Evolutionary conservation across 1,140 invertebrate species (phyloP).

Genomic region (Chironomus tepperi): DNA sequence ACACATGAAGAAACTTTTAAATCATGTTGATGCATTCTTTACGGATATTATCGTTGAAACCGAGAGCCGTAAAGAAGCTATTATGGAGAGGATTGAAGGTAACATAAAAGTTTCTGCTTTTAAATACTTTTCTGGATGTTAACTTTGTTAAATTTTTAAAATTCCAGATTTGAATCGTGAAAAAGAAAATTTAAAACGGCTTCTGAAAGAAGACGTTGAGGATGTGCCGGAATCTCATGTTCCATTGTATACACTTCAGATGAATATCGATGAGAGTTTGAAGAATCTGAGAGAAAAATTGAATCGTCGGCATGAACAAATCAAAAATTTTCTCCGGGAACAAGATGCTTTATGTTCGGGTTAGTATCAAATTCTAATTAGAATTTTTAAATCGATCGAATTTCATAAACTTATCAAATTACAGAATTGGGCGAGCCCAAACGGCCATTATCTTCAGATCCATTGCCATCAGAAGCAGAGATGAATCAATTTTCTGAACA

Average conservation of each 20-base stretch:
- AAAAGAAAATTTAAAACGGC: conserved; percentile 4
- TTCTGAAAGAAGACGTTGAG: conserved; percentile 16
- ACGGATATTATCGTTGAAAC: conserved; percentile 8
- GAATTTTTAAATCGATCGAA: no score
- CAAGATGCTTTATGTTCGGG: background rate
- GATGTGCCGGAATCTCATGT: background rate
- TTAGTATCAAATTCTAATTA: background rate
- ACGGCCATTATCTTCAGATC: conserved; percentile 40
- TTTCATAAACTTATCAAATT: background rate
- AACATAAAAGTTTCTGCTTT: background rate
- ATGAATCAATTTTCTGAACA: conserved; percentile 43
- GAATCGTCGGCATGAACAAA: background rate
- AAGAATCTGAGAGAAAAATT: background rate
- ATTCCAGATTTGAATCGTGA: background rate
- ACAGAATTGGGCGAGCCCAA: conserved; percentile 38
- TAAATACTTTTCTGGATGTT: background rate
- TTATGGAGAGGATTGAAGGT: background rate
- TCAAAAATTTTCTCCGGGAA: background rate
- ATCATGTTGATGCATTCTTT: conserved; percentile 18
- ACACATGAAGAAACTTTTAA: background rate
- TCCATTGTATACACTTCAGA: conserved; percentile 1
- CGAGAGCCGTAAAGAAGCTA: background rate
- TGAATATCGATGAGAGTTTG: conserved; percentile 13
- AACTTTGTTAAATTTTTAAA: background rate
- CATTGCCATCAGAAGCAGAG: conserved; percentile 44